Percentiles rank a stretch among this genome's conserved stretches.
Conservation (phyloP, 2,888 invertebrate genomes). For the Rhorus exstirpatorius region DNA sequence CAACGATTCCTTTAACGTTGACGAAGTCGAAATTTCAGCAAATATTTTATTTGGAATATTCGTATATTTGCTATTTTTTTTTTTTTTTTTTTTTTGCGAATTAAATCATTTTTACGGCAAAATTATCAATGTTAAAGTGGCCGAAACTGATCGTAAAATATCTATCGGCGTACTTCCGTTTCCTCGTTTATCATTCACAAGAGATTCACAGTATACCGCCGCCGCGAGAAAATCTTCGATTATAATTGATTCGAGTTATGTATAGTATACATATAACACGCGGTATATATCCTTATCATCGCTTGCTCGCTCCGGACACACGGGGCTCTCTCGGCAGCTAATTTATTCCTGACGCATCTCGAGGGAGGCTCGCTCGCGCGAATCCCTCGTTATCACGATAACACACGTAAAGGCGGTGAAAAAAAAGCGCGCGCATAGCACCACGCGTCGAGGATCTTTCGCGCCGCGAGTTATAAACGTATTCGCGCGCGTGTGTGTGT, state of each 20-base stretch:
- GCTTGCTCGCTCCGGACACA: constrained; percentile 25
- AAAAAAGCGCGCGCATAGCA: constrained; percentile 45
- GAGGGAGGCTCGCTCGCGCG: constrained; percentile 22
- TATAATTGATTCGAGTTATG: constrained; percentile 65
- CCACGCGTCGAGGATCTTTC: constrained; percentile 35
- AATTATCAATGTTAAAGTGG: constrained; percentile 6
- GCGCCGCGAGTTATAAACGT: constrained; percentile 9
- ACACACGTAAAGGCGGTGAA: constrained; percentile 50
- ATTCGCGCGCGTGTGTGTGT: constrained; percentile 51
- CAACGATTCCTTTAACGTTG: too few relatives aligned
- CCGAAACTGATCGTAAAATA: neutral
- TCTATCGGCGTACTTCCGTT: constrained; percentile 14
- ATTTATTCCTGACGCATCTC: constrained; percentile 64
- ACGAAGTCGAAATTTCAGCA: too few relatives aligned
- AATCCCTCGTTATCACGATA: constrained; percentile 66
- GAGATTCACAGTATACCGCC: constrained; percentile 6
- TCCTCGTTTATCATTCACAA: constrained; percentile 4
- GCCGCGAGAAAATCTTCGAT: constrained; percentile 31
- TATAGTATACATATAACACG: constrained; percentile 45
- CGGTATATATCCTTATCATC: constrained; percentile 56
- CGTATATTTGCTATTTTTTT: too few relatives aligned
- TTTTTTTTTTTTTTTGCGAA: neutral
- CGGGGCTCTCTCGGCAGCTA: constrained; percentile 41
- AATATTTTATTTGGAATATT: too few relatives aligned
- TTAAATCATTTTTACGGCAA: neutral